Base-by-base conservation (phyloP, 2,888 invertebrate species). In the Galeruca laticollis region DNA sequence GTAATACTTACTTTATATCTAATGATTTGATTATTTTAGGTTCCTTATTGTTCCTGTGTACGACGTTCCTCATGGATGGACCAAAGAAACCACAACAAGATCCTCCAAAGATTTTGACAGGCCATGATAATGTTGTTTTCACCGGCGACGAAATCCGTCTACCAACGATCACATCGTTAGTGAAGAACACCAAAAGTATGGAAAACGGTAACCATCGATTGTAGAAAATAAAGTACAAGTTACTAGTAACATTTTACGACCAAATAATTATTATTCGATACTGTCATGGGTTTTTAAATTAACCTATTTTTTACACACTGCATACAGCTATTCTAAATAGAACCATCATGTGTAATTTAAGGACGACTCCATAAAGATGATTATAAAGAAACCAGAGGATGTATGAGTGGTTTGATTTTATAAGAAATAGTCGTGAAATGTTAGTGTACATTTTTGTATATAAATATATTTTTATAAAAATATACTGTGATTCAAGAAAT, bases 31-130 rank as follows among this genome's bases (percentile, higher is more conserved):
- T 9, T 31, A 61, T 83, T 82, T 69, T 84, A 94, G 94, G 94
- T 86, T 94, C 94, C 61, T 88, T 94, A 67, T 87, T 95, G 82
- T 95, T 95, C 87, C 89, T 94, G 79, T 84, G 93, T 10, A 94
- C 94, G 0, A 92, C 93, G 87, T 93, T 94, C 87, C 85, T 95
- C 72, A 93, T 95, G 90, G 94, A 92, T 54, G 93, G 92, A 0
- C 86, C 79, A 84, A n/a, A 81, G 40, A 68, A 69, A n/a, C 11
- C 67, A 13, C 49, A 47, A 78, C 81, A 88, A 86, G 82, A 70
- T 15, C 71, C 76, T n/a, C 57, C 68, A 18, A 81, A 82, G 72
- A 77, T 80, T 15, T 69, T 81, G 5, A 51, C 71, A 20, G 86
- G 86, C 0, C 82, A 83, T 67, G 86, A 85, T 66, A 84, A 80